Evolutionary conservation across 2,113 vertebrate genomes (phyloP).

Genomic region (Ptychochromis oligacanthus): DNA sequence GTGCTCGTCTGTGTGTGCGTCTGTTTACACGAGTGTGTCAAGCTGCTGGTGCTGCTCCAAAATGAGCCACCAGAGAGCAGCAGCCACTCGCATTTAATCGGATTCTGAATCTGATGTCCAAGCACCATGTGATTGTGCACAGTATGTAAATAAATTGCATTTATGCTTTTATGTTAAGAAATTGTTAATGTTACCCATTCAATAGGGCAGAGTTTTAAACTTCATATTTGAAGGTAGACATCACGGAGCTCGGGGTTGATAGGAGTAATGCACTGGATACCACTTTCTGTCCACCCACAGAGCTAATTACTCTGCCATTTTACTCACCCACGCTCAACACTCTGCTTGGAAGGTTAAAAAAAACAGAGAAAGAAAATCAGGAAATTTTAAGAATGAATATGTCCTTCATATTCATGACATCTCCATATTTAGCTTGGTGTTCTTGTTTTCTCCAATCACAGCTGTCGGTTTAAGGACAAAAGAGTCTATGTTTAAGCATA

Average conservation of each 20-base stretch:
- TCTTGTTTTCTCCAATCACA: background rate
- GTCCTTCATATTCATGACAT: background rate
- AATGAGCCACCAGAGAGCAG: constrained; percentile 48
- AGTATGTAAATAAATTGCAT: background rate
- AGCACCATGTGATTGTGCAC: background rate
- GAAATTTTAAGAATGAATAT: background rate
- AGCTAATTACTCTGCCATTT: constrained; percentile 35
- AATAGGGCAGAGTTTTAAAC: background rate
- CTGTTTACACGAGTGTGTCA: background rate
- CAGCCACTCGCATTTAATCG: constrained; percentile 12
- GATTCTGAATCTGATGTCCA: background rate
- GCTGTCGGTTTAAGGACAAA: background rate
- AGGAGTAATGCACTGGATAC: background rate
- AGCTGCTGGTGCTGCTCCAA: background rate
- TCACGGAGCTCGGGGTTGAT: background rate
- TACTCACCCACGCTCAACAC: background rate
- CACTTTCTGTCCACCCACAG: constrained; percentile 14
- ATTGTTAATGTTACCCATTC: background rate
- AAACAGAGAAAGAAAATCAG: background rate
- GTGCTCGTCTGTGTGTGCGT: background rate
- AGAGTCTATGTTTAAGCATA: background rate
- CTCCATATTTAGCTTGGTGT: background rate
- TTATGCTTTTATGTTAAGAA: background rate
- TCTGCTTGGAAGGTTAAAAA: background rate
- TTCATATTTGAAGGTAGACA: background rate